Percentiles rank a stretch among this genome's conserved stretches.
Evolutionary conservation across 2,113 vertebrate species (phyloP).

Genomic region (Stigmatopora nigra): DNA sequence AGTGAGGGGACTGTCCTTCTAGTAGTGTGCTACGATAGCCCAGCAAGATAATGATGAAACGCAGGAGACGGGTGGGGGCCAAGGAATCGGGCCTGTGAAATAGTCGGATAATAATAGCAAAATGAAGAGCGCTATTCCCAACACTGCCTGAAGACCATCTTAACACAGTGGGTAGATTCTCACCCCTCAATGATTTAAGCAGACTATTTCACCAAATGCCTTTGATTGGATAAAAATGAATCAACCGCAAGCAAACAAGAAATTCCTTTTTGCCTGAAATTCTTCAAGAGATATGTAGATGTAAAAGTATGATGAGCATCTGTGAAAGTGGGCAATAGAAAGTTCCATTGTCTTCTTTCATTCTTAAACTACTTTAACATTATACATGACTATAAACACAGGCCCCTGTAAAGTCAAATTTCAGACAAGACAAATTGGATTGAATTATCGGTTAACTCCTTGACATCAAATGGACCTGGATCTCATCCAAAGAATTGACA

Average conservation of each 20-base stretch:
- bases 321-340: no score
- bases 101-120: constrained; percentile 61
- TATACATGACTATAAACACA: no score
- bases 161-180: constrained; percentile 18
- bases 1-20: constrained; percentile 27
- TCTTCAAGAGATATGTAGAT: neutral
- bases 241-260: neutral
- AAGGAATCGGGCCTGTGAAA: constrained; percentile 48
- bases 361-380: no score
- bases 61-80: constrained; percentile 20
- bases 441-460: no score
- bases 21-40: constrained; percentile 31
- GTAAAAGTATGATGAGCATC: no score
- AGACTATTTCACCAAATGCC: neutral
- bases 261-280: neutral
- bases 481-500: no score
- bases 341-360: no score
- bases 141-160: constrained; percentile 42
- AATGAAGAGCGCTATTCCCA: constrained; percentile 55
- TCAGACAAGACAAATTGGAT: no score
- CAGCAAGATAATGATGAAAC: constrained; percentile 59
- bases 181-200: neutral
- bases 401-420: no score
- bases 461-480: no score
- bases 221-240: neutral